Evolutionary conservation across 2,888 invertebrate species (phyloP), one percentile per base, ranked within the genome.

Genomic region (Perizoma affinitatum): DNA sequence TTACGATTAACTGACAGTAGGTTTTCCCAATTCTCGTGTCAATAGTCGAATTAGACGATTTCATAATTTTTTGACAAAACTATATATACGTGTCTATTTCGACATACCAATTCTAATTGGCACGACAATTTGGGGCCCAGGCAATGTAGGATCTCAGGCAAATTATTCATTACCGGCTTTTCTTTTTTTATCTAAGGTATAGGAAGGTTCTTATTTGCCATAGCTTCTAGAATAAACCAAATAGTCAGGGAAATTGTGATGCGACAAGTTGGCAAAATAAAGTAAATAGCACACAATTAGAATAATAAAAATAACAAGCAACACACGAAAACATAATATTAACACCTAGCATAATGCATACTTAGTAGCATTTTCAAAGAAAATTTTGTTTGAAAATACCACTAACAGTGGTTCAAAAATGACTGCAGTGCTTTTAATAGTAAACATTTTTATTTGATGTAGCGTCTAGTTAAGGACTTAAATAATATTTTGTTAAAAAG

Each of bases 281-380:
- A 74, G 71, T 67, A 68, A 64, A 58, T 73, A 83, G 75, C 76
- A 74, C 65, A 73, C 69, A 70, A 75, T 76, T 56, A 40, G 9
- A 40, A 7, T 40, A 41, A 9, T 43, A 65, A 70, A 74, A 47
- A 54, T 55, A 63, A 74, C 46, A 87, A 88, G 88, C 88, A 71
- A 69, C 86, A 88, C 87, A 84, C 88, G 72, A 76, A 74, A 78
- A 77, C 58, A n/a, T n/a, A 22, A 73, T 73, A 77, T 81, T 81
- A 77, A 78, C 76, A 75, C 63, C 68, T 71, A 74, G 69, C 75
- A 81, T 78, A 78, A 54, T 62, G 70, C 70, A 65, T 48, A 49
- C 41, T 50, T 54, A 46, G 22, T 58, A 51, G 58, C 5, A 41
- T 58, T 46, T 54, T 9, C 4, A 34, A 54, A 55, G 10, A 38